Percentiles rank a stretch among this genome's conserved stretches.
These are phyloP conservation scores for Eudemis profundana DNA, from an alignment of 2,888 invertebrate species.

Conservation along the genomic window DNA sequence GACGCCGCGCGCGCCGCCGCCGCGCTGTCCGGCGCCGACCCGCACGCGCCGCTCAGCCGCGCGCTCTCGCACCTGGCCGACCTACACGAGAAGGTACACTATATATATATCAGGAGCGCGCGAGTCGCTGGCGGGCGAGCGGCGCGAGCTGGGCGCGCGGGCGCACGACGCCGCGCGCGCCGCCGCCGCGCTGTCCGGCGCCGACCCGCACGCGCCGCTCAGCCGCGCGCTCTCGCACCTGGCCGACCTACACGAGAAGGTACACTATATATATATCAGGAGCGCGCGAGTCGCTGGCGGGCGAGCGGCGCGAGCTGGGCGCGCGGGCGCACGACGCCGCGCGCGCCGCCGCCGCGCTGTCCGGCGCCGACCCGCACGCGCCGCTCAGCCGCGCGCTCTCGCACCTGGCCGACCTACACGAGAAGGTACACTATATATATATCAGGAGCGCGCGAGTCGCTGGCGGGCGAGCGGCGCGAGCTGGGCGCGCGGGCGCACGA, in stretches of 20 bases:
- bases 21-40: slow-evolving; percentile 86
- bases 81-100: slow-evolving; percentile 88
- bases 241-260: slow-evolving; percentile 93
- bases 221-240: slow-evolving; percentile 91
- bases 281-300: slow-evolving; percentile 92
- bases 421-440: slow-evolving; percentile 87
- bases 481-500: too few species aligned
- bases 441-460: neutral
- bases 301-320: too few species aligned
- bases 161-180: too few species aligned
- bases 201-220: slow-evolving; percentile 95
- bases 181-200: slow-evolving; percentile 91
- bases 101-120: too few species aligned
- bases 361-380: slow-evolving; percentile 95
- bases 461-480: too few species aligned
- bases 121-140: slow-evolving; percentile 93
- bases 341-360: too few species aligned
- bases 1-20: too few species aligned
- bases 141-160: too few species aligned
- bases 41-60: slow-evolving; percentile 91
- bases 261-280: too few species aligned
- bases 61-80: slow-evolving; percentile 94
- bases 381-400: slow-evolving; percentile 91
- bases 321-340: too few species aligned
- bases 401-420: slow-evolving; percentile 95